Evolutionary conservation across 2,797 vertebrate genomes (phyloP), one percentile per base, ranked within the genome.

Genomic region (Melanotaenia pygmaea): DNA sequence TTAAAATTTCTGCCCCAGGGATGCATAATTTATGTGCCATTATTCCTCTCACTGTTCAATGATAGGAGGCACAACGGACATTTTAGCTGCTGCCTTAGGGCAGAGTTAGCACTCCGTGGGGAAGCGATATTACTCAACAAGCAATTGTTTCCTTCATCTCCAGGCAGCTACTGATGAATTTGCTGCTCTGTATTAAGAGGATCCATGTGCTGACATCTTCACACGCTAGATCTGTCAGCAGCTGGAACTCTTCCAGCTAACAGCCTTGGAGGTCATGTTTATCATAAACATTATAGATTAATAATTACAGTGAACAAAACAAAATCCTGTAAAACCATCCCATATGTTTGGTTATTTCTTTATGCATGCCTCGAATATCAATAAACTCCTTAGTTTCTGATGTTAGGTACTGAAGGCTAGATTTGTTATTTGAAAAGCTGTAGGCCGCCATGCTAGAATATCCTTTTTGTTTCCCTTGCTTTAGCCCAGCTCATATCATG

Each of bases 131-230:
- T 81, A 87, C 83, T 90, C 90, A 90, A 74, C 67, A 67, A 79
- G 83, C 83, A 70, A 83, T 90, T 88, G 77, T 88, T 86, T 68
- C 88, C 80, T 88, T 86, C 84, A 86, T 88, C 83, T 82, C 66
- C 14, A 59, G 83, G 76, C 81, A 88, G 79, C 83, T 82, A 71
- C 79, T 89, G 85, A 88, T 89, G 82, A 86, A 90, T 88, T 83
- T 86, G 80, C 80, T 72, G 74, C 85, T 77, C 71, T 83, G 82
- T 81, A 83, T 88, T 89, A 92, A 92, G 91, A 78, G 77, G 64
- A 89, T 83, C 82, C 81, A 43, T 43, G 40, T 43, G 40, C 40
- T 43, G 13, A 43, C 40, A 43, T 43, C 40, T 43, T 43, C 14
- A 16, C 40, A 16, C 16, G 40, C 40, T 43, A 43, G 14, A 90